phyloP scores from a whole-genome alignment of 2,113 vertebrate species.

The Lepus timidus region DNA sequence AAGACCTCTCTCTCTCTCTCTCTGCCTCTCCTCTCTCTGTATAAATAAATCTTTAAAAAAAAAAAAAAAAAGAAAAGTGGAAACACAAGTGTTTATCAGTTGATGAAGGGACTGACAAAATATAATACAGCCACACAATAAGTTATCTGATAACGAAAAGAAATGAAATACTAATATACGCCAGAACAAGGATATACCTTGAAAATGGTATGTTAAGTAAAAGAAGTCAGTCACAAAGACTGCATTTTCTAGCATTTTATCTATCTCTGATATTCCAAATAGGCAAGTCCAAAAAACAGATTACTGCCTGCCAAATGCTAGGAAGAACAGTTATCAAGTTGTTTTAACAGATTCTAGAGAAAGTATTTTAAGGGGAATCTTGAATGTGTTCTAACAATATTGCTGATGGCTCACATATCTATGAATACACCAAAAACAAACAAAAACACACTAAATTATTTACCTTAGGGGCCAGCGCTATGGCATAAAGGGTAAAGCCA shows the following conservation, averaged over 20 bases:
- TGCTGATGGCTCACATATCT: not conserved
- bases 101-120: slow-evolving; percentile 16
- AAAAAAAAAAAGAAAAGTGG: not conserved
- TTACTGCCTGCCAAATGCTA: not conserved
- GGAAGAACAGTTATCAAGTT: not conserved
- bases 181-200: not conserved
- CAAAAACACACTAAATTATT: not conserved
- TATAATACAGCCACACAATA: not conserved
- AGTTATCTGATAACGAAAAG: slow-evolving; percentile 1
- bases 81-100: not conserved
- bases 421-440: not conserved
- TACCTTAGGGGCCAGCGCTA: not conserved
- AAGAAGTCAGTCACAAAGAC: slow-evolving; percentile 22
- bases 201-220: not conserved
- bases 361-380: not conserved
- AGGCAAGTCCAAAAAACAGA: not conserved
- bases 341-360: not conserved
- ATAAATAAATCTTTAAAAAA: no score
- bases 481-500: no score
- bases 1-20: no score
- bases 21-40: no score
- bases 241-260: not conserved
- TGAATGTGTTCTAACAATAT: not conserved
- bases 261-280: not conserved
- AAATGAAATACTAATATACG: not conserved